Evolutionary conservation across 2,113 vertebrate genomes (phyloP), one percentile per base, ranked within the genome.

Genomic region (Macheiramphus alcinus): DNA sequence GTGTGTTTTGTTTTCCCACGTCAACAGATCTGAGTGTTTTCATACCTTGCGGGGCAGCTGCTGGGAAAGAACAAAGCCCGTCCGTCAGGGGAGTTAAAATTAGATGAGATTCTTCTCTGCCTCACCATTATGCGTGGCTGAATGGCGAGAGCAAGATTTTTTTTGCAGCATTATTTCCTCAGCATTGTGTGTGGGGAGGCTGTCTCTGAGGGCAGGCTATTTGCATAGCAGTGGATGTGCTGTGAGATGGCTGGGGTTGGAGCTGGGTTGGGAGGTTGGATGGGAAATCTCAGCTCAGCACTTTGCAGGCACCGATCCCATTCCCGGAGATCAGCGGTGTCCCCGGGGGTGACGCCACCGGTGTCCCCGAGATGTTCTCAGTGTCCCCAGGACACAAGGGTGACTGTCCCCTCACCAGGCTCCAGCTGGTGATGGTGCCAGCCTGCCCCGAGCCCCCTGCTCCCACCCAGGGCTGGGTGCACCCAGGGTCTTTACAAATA

Each of bases 1-100:
- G 67, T 86, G 92, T 62, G 79, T 83, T 97, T 96, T 93, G 83
- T 97, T 95, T 97, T 76, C 75, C 86, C 59, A 80, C 38, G 55
- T 92, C 96, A 97, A 91, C 93, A 94, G 50, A 82, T 80, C 93
- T 22, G 75, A 80, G 75, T 95, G 96, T 92, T 96, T 93, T 92
- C 96, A 63, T 94, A 86, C 94, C 96, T 97, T 78, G 68, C 27
- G 10, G 95, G 91, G 91, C 94, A 96, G 94, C 93, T 95, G 93
- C 80, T 86, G 88, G 87, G 80, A 86, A 74, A 88, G 94, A 96
- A 97, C 94, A 97, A 96, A 93, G 92, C 90, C 72, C 43, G 10
- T 70, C 70, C 70, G 2, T 80, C 97, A 92, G 72, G 88, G 82
- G 97, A 90, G 68, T 90, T 95, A 82, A 95, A 97, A 95, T 93